These are phyloP conservation scores for Scatophagus argus DNA, from an alignment of 2,113 vertebrate species.

Conservation along the genomic window DNA sequence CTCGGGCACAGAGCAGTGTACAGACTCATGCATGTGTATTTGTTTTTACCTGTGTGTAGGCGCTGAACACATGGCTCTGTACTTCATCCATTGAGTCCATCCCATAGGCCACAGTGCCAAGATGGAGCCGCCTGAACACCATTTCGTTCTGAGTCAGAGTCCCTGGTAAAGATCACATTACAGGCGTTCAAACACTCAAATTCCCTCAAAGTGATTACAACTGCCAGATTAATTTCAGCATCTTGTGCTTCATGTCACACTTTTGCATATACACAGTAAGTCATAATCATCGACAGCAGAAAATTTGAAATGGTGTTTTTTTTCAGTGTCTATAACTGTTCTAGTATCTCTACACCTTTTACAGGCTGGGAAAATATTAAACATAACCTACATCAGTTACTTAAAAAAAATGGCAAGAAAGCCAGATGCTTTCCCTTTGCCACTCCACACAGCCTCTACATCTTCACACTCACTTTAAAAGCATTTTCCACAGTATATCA, in stretches of 20 bases:
- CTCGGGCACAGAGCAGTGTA: not conserved
- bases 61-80: slow-evolving; percentile 96
- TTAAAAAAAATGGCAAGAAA: slow-evolving; percentile 17
- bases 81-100: slow-evolving; percentile 99
- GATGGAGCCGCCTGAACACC: slow-evolving; percentile 96
- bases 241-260: not conserved
- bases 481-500: slow-evolving; percentile 68
- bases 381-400: too few relatives aligned
- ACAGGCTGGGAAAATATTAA: not conserved
- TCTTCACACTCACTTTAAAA: slow-evolving; percentile 73
- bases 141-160: slow-evolving; percentile 98
- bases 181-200: not conserved
- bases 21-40: not conserved
- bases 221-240: not conserved
- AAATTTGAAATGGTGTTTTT: not conserved
- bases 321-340: not conserved
- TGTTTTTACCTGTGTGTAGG: slow-evolving; percentile 92
- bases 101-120: slow-evolving; percentile 95
- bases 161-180: slow-evolving; percentile 79
- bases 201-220: not conserved
- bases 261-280: too few relatives aligned
- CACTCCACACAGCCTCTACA: slow-evolving; percentile 36
- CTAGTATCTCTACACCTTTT: not conserved
- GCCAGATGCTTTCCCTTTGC: slow-evolving; percentile 25
- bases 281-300: not conserved